phyloP scores from a whole-genome alignment of 2,888 invertebrate species.

The Drosophila quinaria region DNA sequence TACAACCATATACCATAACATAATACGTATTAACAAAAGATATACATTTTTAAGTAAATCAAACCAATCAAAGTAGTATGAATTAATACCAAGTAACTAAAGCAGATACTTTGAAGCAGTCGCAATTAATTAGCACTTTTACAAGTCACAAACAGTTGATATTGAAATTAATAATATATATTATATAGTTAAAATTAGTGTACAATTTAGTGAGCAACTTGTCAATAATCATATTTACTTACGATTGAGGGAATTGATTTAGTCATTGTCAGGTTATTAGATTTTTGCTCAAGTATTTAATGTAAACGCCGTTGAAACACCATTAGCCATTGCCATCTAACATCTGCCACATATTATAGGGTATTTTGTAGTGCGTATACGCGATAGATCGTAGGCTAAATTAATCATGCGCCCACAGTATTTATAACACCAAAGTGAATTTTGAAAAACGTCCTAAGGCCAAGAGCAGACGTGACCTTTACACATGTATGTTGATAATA shows the following conservation, averaged over 20 bases:
- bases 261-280: slow-evolving; percentile 8
- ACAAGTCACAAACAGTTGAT: slow-evolving; percentile 5
- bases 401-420: slow-evolving; percentile 42
- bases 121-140: slow-evolving; percentile 26
- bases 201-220: slow-evolving; percentile 15
- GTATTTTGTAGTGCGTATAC: slow-evolving; percentile 34
- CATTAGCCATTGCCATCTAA: slow-evolving; percentile 13
- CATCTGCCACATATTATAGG: slow-evolving; percentile 26
- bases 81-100: slow-evolving; percentile 28
- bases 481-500: slow-evolving; percentile 43
- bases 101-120: slow-evolving; percentile 37
- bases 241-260: slow-evolving; percentile 38
- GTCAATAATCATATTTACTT: slow-evolving; percentile 18
- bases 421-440: slow-evolving; percentile 73
- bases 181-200: background rate
- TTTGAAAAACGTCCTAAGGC: slow-evolving; percentile 40
- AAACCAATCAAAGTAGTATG: slow-evolving; percentile 31
- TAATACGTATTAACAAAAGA: slow-evolving; percentile 8
- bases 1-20: slow-evolving; percentile 10
- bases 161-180: slow-evolving; percentile 3
- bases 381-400: slow-evolving; percentile 21
- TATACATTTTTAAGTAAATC: slow-evolving; percentile 39
- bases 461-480: slow-evolving; percentile 34
- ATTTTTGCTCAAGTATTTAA: slow-evolving; percentile 46
- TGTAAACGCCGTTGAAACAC: too few species aligned